These are phyloP conservation scores for Mnemiopsis leidyi DNA, from an alignment of 37 sponge, comb jelly and placozoan genomes.

Conservation along the genomic window DNA sequence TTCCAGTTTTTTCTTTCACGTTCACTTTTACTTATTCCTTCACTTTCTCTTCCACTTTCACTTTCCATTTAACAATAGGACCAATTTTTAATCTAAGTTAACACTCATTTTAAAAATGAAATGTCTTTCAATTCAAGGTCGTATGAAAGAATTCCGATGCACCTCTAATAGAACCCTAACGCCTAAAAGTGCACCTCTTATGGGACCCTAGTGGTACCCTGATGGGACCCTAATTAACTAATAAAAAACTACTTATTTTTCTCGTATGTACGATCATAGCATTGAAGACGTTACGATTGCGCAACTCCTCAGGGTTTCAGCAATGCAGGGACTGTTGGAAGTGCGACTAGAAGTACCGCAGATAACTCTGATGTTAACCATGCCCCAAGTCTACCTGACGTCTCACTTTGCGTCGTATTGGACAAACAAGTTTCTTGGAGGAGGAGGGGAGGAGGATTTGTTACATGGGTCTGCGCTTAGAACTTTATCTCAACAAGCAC, in stretches of 20 bases:
- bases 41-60: background rate
- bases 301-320: background rate
- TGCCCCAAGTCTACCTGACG: background rate
- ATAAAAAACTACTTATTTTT: too few relatives aligned
- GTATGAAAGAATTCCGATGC: too few relatives aligned
- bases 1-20: background rate
- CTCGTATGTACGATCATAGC: too few relatives aligned
- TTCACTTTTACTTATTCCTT: background rate
- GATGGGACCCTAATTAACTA: too few relatives aligned
- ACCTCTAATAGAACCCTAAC: too few relatives aligned
- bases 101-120: too few relatives aligned
- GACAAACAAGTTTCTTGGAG: background rate
- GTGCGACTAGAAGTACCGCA: conserved; percentile 38
- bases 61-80: too few relatives aligned
- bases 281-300: too few relatives aligned
- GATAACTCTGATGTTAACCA: conserved; percentile 14
- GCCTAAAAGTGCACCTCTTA: too few relatives aligned
- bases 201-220: too few relatives aligned
- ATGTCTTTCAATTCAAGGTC: too few relatives aligned
- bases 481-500: conserved; percentile 16
- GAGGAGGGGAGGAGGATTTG: background rate
- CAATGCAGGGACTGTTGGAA: conserved; percentile 43
- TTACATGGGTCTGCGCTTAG: conserved; percentile 15
- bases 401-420: conserved; percentile 34
- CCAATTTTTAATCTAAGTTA: too few relatives aligned